A percentile compares a stretch with the other conserved stretches of the same genome.
These are phyloP conservation scores for Drosophila meridiana DNA, from an alignment of 2,888 invertebrate species.

Conservation along the genomic window DNA sequence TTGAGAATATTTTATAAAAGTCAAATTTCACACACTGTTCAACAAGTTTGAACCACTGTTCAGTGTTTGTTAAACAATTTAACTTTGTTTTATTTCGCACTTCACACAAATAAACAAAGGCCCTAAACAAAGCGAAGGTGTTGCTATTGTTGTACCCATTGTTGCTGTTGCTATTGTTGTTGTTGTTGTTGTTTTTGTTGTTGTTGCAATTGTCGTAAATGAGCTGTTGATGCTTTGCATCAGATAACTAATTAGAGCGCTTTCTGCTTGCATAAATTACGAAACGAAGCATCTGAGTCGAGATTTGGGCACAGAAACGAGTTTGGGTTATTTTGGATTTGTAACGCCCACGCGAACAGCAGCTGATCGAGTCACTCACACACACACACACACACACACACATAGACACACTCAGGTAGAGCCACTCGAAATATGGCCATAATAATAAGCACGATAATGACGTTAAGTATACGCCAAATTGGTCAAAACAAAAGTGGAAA, in stretches of 20 bases:
- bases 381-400: constrained; percentile 8
- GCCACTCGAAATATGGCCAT: constrained; percentile 37
- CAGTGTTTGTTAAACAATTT: constrained; percentile 17
- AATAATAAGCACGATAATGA: constrained; percentile 66
- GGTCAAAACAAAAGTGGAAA: constrained; percentile 72
- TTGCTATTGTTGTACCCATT: constrained; percentile 23
- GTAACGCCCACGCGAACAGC: constrained; percentile 48
- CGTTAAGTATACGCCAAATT: constrained; percentile 72
- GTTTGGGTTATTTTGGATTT: constrained; percentile 1
- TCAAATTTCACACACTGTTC: not conserved
- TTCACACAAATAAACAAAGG: constrained; percentile 53
- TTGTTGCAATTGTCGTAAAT: constrained; percentile 53
- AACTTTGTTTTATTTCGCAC: constrained; percentile 46
- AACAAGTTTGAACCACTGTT: constrained; percentile 32
- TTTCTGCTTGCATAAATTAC: constrained; percentile 69
- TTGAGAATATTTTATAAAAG: not conserved
- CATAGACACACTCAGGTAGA: not conserved
- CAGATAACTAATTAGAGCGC: constrained; percentile 71
- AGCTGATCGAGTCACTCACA: constrained; percentile 22
- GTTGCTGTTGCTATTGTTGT: constrained; percentile 29
- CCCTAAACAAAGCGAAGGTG: constrained; percentile 40
- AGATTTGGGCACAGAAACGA: constrained; percentile 20
- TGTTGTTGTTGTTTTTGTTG: constrained; percentile 36
- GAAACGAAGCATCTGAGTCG: constrained; percentile 24
- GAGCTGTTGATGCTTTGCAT: constrained; percentile 66